A percentile compares a stretch with the other conserved stretches of the same genome.
phyloP scores from a whole-genome alignment of 37 sponge, comb jelly and placozoan genomes.

The Tethya wilhelma region DNA sequence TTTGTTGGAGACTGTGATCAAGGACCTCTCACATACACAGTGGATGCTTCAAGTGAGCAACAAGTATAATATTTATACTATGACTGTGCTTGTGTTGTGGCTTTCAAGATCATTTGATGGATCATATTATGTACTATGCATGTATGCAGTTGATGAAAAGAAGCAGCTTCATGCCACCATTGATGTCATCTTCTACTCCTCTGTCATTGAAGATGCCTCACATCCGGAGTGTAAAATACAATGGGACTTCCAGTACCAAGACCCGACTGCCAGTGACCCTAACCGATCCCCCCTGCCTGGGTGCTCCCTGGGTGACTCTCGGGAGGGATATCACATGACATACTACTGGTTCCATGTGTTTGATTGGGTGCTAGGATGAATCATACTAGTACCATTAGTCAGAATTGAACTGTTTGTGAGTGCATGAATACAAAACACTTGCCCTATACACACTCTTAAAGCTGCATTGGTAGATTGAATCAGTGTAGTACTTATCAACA shows the following conservation, averaged over 20 bases:
- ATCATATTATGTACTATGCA: no score
- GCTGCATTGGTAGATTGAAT: no score
- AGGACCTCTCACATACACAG: slow-evolving; percentile 50
- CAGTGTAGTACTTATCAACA: no score
- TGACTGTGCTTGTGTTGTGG: neutral
- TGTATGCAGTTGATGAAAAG: neutral
- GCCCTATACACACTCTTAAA: no score
- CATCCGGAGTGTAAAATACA: slow-evolving; percentile 47
- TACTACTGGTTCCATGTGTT: slow-evolving; percentile 74
- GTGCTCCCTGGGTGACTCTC: slow-evolving; percentile 58
- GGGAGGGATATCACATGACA: slow-evolving; percentile 67
- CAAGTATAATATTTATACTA: neutral
- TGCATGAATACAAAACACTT: no score
- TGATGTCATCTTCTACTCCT: slow-evolving; percentile 48
- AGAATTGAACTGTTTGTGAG: no score
- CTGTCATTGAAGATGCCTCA: slow-evolving; percentile 58
- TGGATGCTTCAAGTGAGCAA: neutral
- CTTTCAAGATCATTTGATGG: neutral
- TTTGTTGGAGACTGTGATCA: slow-evolving; percentile 67
- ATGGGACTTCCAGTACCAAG: slow-evolving; percentile 57
- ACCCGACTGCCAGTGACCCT: slow-evolving; percentile 7
- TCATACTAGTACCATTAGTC: no score
- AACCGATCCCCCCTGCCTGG: slow-evolving; percentile 54
- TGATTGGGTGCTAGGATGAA: no score
- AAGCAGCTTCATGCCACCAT: neutral